Percentiles rank a stretch among this genome's conserved stretches.
Evolutionary conservation across 2,797 vertebrate genomes (phyloP).

Genomic region (Halcyon leucocephala): DNA sequence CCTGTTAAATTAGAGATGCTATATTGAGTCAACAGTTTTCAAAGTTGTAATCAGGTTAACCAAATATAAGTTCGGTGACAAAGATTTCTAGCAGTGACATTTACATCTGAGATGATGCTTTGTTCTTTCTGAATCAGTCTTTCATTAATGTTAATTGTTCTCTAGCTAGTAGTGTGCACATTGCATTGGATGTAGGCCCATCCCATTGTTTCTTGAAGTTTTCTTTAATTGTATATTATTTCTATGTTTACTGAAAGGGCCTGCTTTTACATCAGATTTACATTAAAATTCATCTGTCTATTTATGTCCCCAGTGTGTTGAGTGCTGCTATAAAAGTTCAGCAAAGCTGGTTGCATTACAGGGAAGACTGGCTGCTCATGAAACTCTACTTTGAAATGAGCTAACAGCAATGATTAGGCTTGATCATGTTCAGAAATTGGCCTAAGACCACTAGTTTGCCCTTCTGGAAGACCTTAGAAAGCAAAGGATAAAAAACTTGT

Average conservation of each 20-base stretch:
- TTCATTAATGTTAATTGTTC: background rate
- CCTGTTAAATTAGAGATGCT: background rate
- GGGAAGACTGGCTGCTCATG: background rate
- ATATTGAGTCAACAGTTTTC: background rate
- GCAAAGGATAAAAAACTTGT: background rate
- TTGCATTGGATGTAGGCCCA: background rate
- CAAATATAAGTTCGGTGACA: background rate
- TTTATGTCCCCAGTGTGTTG: background rate
- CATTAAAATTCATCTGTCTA: background rate
- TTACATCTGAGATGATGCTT: background rate
- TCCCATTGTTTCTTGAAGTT: background rate
- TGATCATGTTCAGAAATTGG: background rate
- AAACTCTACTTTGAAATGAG: background rate
- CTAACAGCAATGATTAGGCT: background rate
- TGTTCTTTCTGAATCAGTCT: background rate
- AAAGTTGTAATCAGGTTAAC: constrained; percentile 24
- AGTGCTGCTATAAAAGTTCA: background rate
- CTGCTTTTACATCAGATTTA: background rate
- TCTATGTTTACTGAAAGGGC: background rate
- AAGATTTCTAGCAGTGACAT: background rate
- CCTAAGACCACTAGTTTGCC: background rate
- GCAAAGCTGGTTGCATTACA: background rate
- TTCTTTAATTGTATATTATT: background rate
- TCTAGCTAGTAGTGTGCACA: background rate
- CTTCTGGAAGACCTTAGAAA: background rate